phyloP scores from a whole-genome alignment of 2,888 invertebrate genomes.

The Dorcus parallelipipedus region DNA sequence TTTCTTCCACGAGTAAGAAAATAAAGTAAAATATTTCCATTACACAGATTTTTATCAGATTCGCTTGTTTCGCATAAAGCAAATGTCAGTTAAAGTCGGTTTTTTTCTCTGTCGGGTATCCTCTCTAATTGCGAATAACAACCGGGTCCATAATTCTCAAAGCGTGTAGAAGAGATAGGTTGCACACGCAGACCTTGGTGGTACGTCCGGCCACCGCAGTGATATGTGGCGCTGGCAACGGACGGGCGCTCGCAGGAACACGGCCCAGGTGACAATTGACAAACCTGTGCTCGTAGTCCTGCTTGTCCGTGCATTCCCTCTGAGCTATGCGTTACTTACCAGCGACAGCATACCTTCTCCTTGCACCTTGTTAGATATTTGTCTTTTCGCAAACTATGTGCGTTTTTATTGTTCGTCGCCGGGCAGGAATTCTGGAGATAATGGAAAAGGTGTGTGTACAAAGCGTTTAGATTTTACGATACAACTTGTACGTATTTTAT shows the following conservation, averaged over 20 bases:
- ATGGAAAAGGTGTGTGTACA: conserved; percentile 44
- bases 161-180: conserved; percentile 18
- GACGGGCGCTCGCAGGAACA: conserved; percentile 38
- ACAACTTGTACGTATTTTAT: conserved; percentile 21
- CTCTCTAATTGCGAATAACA: conserved; percentile 20
- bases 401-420: conserved; percentile 36
- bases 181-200: conserved; percentile 25
- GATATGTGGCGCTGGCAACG: conserved; percentile 42
- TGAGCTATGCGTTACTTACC: conserved; percentile 47
- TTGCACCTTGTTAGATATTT: conserved; percentile 47
- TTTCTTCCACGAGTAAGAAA: too few species aligned
- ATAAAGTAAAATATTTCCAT: too few species aligned
- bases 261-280: conserved; percentile 49
- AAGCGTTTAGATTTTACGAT: conserved; percentile 26
- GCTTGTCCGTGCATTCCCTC: conserved; percentile 44
- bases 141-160: conserved; percentile 24
- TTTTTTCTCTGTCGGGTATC: conserved; percentile 11
- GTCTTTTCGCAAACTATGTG: conserved; percentile 37
- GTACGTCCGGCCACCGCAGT: conserved; percentile 32
- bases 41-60: neutral
- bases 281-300: conserved; percentile 46
- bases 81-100: neutral
- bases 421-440: conserved; percentile 42
- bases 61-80: neutral
- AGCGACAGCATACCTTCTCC: conserved; percentile 43